Base-by-base conservation (phyloP, 2,113 vertebrate species). In the Limnothrissa miodon region DNA sequence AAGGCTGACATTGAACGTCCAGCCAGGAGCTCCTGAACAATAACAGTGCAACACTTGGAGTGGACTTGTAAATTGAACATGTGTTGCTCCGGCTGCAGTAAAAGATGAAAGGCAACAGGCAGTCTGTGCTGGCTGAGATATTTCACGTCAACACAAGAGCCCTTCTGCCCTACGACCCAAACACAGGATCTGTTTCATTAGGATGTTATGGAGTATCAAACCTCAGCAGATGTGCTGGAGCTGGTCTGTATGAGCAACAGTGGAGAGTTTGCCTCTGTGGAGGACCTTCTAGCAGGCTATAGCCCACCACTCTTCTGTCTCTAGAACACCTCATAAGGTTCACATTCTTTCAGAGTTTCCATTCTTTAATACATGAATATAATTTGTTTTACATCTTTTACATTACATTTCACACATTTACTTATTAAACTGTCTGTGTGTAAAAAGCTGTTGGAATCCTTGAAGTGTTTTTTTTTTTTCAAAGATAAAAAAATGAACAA, bases 61-160 rank as follows among this genome's bases (percentile, higher is more conserved):
- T 87, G 85, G 87, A 89, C 89, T 92, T 93, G 91, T 90, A 90
- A 90, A 92, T 84, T 91, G 89, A 90, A 89, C 90, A 90, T 90
- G 87, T 93, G 91, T 92, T 89, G 87, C 90, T 92, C 85, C 90
- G 84, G 87, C 90, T 85, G 88, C 89, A 86, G 89, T 93, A 91
- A 93, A 93, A 93, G 89, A 93, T 92, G 89, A 95, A 94, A 93
- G 90, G 86, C 81, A 1, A 80, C 13, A 84, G 39, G 51, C 83
- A 83, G 82, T 86, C 70, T 46, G 88, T 87, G 83, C 83, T 86
- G 74, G 86, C 88, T 86, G 90, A 89, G 86, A 87, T 62, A 45
- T 90, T 90, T 93, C 90, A 92, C 92, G 48, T 90, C 79, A 39
- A 79, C 46, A 88, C 91, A 92, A 86, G 39, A 87, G 80, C 83